Evolutionary conservation across 1,140 invertebrate genomes (phyloP), one percentile per base, ranked within the genome.

Genomic region (Drosophila gunungcola): DNA sequence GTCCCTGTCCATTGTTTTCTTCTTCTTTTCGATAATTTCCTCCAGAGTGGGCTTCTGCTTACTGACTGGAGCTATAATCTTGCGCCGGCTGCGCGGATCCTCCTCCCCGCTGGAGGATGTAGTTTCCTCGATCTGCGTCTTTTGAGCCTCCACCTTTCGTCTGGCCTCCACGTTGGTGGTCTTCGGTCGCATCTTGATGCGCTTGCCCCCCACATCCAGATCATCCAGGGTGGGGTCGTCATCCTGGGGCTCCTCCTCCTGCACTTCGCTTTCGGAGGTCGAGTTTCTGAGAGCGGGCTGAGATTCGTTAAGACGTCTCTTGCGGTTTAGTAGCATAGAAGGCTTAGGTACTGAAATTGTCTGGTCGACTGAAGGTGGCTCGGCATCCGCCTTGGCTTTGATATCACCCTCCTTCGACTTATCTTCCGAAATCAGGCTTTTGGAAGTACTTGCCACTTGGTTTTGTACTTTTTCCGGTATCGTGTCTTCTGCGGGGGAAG

Each of bases 141-240:
- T 94, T 93, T 72, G 95, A 53, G 67, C 93, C 73, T 95, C 95
- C 0, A 95, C 91, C 42, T 94, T 94, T 54, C 93, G 94, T 13
- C 94, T 86, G 4, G 94, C 62, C 12, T 94, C 92, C 4, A 90
- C 80, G 75, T 95, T 94, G 0, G 93, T 80, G 2, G 90, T 84
- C 70, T 94, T 95, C 0, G 92, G 93, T 3, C 94, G 85, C 46
- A 94, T 90, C 54, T 93, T 94, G 70, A 93, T 93, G 10, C 93
- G 91, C 64, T 95, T 95, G 1, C 93, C 93, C 9, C 86, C 93
- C 12, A 90, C 89, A 63, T 91, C 91, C n/a, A 90, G 86, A 85
- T 93, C 93, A 81, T 72, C 93, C 13, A 76, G 3, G 1, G 34
- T 74, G 4, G 90, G 91, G 88, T 93, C 93, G 72, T 46, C 93